phyloP scores from a whole-genome alignment of 2,797 vertebrate species.

The Cyprinodon diabolis region DNA sequence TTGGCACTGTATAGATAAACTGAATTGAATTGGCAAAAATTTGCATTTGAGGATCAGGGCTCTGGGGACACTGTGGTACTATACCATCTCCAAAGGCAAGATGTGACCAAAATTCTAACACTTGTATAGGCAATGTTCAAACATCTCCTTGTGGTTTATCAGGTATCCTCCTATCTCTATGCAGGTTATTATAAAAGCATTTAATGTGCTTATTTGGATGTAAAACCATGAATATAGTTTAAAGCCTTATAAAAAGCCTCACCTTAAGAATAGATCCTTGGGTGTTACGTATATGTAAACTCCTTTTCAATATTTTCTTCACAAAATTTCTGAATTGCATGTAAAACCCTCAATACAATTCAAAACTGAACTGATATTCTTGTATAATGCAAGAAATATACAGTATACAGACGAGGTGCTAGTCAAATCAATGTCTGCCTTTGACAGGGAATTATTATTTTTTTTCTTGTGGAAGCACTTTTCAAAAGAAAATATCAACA shows the following conservation, averaged over 20 bases:
- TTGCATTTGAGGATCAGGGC: constrained; percentile 40
- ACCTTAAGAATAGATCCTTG: background rate
- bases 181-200: background rate
- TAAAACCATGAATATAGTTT: constrained; percentile 7
- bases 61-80: constrained; percentile 46
- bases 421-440: constrained; percentile 12
- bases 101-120: constrained; percentile 58
- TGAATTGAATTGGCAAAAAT: constrained; percentile 21
- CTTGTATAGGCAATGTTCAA: constrained; percentile 15
- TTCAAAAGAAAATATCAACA: constrained; percentile 33
- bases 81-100: constrained; percentile 32
- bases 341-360: background rate
- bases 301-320: background rate
- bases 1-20: too few species aligned
- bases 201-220: background rate
- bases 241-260: background rate
- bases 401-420: background rate
- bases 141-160: constrained; percentile 3
- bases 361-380: constrained; percentile 1
- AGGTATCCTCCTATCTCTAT: background rate
- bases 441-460: constrained; percentile 30
- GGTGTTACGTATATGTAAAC: background rate
- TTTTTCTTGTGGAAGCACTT: constrained; percentile 37
- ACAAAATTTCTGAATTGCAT: background rate
- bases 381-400: constrained; percentile 6